Evolutionary conservation across 2,113 vertebrate genomes (phyloP).

Genomic region (Oophaga pumilio): DNA sequence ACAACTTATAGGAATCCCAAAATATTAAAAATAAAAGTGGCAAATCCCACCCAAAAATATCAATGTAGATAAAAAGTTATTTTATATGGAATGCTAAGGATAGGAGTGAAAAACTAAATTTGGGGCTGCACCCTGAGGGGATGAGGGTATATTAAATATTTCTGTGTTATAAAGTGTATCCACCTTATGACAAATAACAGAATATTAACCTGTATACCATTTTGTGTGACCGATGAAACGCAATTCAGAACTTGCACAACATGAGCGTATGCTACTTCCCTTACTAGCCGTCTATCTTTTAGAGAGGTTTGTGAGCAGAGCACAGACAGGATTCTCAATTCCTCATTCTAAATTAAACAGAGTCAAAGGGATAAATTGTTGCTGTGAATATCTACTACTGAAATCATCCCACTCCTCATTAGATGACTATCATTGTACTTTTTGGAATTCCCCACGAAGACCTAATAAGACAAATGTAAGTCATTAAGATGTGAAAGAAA

Average conservation of each 20-base stretch:
- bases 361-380: conserved; percentile 27
- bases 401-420: conserved; percentile 42
- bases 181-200: too few species aligned
- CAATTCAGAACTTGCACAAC: neutral
- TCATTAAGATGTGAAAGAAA: neutral
- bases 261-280: neutral
- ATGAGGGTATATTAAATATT: too few species aligned
- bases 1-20: too few species aligned
- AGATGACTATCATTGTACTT: conserved; percentile 37
- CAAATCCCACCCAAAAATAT: too few species aligned
- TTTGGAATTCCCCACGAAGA: conserved; percentile 45
- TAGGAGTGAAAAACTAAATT: too few species aligned
- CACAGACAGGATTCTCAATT: conserved; percentile 44
- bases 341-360: conserved; percentile 42
- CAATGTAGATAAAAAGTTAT: too few species aligned
- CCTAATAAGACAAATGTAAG: neutral
- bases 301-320: neutral
- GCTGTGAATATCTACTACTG: conserved; percentile 31
- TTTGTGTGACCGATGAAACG: neutral
- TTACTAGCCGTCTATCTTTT: neutral
- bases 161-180: too few species aligned
- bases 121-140: too few species aligned
- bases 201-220: too few species aligned
- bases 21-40: too few species aligned
- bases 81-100: too few species aligned